A percentile compares a stretch with the other conserved stretches of the same genome.
phyloP scores from a whole-genome alignment of 2,113 vertebrate genomes.

The Tetrax tetrax region DNA sequence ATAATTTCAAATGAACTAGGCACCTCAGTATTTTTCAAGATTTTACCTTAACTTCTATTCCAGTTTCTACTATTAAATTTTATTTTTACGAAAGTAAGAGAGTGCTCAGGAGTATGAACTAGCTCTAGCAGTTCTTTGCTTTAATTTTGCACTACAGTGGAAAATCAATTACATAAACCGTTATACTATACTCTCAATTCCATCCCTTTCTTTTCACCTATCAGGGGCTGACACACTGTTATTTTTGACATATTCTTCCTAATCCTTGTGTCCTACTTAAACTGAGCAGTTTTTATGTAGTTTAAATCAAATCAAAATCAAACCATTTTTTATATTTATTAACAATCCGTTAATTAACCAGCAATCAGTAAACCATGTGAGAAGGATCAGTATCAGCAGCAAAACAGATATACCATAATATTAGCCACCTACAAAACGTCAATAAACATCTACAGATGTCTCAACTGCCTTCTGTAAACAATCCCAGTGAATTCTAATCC shows the following conservation, averaged over 20 bases:
- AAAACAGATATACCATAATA: not conserved
- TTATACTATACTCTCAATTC: not conserved
- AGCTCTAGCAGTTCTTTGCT: not conserved
- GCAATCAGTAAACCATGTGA: not conserved
- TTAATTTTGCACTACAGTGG: not conserved
- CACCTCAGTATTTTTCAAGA: not conserved
- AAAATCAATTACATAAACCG: not conserved
- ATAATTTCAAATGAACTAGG: not conserved
- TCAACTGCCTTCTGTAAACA: not conserved
- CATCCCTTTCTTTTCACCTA: not conserved
- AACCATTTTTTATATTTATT: not conserved
- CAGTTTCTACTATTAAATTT: not conserved
- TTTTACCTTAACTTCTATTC: not conserved
- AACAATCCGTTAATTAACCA: not conserved
- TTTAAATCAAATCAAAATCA: not conserved
- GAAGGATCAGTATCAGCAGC: not conserved
- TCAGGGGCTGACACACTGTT: not conserved
- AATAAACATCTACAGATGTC: not conserved
- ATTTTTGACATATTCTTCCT: not conserved
- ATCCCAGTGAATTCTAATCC: not conserved
- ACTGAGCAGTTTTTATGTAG: not conserved
- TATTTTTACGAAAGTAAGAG: not conserved
- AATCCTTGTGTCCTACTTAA: not conserved
- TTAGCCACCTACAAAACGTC: not conserved
- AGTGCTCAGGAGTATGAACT: not conserved